Evolutionary conservation across 2,888 invertebrate species (phyloP).

Genomic region (Diarsia brunnea): DNA sequence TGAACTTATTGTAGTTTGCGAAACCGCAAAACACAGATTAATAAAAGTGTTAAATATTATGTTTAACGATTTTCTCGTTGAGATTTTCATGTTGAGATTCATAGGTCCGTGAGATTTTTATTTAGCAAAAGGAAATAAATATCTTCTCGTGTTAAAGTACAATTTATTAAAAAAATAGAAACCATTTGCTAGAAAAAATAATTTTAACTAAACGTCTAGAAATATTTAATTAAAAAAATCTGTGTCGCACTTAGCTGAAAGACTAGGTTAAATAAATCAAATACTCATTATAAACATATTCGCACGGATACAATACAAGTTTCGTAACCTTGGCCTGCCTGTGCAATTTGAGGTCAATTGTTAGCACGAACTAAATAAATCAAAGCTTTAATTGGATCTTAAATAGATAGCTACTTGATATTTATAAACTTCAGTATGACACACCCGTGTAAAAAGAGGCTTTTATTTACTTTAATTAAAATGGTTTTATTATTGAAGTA

Average conservation of each 20-base stretch:
- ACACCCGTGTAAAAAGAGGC: background rate
- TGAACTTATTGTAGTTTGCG: no score
- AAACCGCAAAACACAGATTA: no score
- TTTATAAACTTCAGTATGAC: slow-evolving; percentile 4
- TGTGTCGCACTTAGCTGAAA: background rate
- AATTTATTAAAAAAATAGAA: background rate
- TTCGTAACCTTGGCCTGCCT: slow-evolving; percentile 51
- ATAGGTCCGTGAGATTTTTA: background rate
- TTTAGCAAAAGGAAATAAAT: background rate
- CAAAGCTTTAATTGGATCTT: slow-evolving; percentile 56
- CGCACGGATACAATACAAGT: slow-evolving; percentile 59
- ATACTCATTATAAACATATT: slow-evolving; percentile 31
- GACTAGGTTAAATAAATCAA: slow-evolving; percentile 37
- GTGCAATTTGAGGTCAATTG: slow-evolving; percentile 56
- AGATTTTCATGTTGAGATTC: no score
- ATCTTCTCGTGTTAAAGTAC: background rate
- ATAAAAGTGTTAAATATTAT: background rate
- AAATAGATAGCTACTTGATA: slow-evolving; percentile 33
- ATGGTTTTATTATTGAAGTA: background rate
- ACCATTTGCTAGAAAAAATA: background rate
- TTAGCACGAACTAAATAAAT: slow-evolving; percentile 64
- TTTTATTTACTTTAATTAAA: slow-evolving; percentile 5
- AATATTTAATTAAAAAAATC: background rate
- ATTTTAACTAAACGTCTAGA: background rate
- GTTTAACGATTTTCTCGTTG: background rate